phyloP scores from a whole-genome alignment of 2,797 vertebrate species.

The Characodon lateralis region DNA sequence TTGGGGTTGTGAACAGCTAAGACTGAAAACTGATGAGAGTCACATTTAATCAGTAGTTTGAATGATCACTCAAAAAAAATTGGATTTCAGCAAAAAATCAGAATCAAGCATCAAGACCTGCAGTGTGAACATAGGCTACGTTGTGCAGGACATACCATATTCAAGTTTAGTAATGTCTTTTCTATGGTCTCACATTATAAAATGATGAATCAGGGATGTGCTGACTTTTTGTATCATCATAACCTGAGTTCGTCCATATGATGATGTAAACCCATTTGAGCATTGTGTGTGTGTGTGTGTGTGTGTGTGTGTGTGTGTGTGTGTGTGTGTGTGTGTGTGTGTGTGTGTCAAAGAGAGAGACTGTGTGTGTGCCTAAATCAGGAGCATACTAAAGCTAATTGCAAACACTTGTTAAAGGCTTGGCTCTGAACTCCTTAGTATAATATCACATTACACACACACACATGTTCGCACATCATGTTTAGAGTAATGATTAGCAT shows the following conservation, averaged over 20 bases:
- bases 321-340: neutral
- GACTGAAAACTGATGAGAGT: too few relatives aligned
- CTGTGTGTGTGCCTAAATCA: constrained; percentile 30
- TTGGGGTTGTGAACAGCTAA: too few relatives aligned
- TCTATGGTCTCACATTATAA: too few relatives aligned
- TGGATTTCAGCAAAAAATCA: too few relatives aligned
- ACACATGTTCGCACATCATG: constrained; percentile 30
- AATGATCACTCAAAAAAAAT: too few relatives aligned
- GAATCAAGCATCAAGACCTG: too few relatives aligned
- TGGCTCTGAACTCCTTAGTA: constrained; percentile 10
- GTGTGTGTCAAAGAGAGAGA: neutral
- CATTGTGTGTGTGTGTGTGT: neutral
- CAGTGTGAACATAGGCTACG: too few relatives aligned
- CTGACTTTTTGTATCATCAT: neutral
- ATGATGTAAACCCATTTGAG: neutral
- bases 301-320: neutral
- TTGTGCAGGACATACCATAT: too few relatives aligned
- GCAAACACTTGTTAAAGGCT: constrained; percentile 50
- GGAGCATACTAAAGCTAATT: constrained; percentile 50
- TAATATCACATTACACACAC: constrained; percentile 3
- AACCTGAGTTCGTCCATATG: neutral
- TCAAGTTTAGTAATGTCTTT: too few relatives aligned
- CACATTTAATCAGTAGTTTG: too few relatives aligned
- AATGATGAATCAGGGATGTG: neutral
- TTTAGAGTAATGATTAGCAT: constrained; percentile 62